These are phyloP conservation scores for Diarsia mendica DNA, from an alignment of 2,888 invertebrate genomes.

Conservation along the genomic window DNA sequence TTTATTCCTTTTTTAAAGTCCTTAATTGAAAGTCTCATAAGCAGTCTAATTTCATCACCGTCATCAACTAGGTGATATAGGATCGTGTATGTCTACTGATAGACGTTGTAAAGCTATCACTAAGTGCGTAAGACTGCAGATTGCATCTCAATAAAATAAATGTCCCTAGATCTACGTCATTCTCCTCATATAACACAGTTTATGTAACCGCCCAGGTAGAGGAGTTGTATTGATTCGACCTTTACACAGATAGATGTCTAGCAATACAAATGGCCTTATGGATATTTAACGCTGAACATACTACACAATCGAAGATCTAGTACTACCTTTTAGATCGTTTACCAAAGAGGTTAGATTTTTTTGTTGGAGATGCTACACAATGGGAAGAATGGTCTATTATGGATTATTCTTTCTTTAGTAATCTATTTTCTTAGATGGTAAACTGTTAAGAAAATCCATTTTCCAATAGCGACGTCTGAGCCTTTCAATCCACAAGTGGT, in stretches of 20 bases:
- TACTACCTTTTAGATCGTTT: background rate
- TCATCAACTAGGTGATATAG: background rate
- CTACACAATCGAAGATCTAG: background rate
- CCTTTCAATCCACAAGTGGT: conserved; percentile 88
- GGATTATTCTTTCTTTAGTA: background rate
- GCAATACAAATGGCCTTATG: background rate
- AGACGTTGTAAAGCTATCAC: background rate
- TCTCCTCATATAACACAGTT: conserved; percentile 22
- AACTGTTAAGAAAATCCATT: conserved; percentile 71
- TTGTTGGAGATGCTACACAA: background rate
- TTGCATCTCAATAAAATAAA: background rate
- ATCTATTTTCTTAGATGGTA: conserved; percentile 9
- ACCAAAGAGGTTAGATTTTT: background rate
- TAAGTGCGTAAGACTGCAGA: background rate
- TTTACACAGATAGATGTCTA: conserved; percentile 26
- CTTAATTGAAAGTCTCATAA: conserved; percentile 23
- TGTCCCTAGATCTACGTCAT: background rate
- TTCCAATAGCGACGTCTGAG: conserved; percentile 76
- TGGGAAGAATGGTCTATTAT: background rate
- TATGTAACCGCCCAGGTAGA: conserved; percentile 40
- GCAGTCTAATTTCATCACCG: background rate
- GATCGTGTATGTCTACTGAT: background rate
- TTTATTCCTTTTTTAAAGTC: conserved; percentile 41
- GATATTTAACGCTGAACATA: background rate
- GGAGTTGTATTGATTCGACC: conserved; percentile 31